Percentiles rank a stretch among this genome's conserved stretches.
phyloP scores from a whole-genome alignment of 1,140 invertebrate species.

The Tetragnatha versicolor region DNA sequence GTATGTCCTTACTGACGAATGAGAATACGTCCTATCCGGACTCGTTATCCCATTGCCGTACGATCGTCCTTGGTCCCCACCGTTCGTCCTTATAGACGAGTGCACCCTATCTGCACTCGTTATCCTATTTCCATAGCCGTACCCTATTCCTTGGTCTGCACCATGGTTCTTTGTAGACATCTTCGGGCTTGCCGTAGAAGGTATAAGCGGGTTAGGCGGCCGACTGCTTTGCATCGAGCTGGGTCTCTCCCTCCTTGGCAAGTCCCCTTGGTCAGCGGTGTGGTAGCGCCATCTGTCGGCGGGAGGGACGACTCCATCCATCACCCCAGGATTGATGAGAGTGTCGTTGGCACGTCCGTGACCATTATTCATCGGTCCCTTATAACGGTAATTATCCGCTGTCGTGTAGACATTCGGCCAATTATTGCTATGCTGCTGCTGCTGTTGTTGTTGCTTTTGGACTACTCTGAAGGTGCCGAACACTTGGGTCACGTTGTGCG shows the following conservation, averaged over 20 bases:
- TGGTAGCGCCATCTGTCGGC: slow-evolving; percentile 32
- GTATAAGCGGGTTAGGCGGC: not conserved
- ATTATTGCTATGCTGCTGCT: slow-evolving; percentile 6
- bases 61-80: too few species aligned
- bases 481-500: slow-evolving; percentile 29
- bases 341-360: not conserved
- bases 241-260: slow-evolving; percentile 27
- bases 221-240: slow-evolving; percentile 1
- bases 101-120: too few species aligned
- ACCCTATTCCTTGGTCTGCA: too few species aligned
- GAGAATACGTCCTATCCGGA: too few species aligned
- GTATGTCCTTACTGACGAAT: too few species aligned
- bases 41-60: too few species aligned
- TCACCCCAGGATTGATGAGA: slow-evolving; percentile 15
- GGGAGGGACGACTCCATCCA: slow-evolving; percentile 5
- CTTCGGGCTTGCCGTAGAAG: not conserved
- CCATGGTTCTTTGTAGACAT: too few species aligned
- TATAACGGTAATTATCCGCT: slow-evolving; percentile 26
- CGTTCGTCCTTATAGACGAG: too few species aligned
- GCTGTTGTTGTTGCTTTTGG: slow-evolving; percentile 12
- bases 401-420: slow-evolving; percentile 21
- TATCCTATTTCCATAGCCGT: too few species aligned
- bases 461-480: slow-evolving; percentile 40
- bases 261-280: slow-evolving; percentile 1
- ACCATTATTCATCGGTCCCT: slow-evolving; percentile 2